These are phyloP conservation scores for Leptosomus discolor DNA, from an alignment of 2,113 vertebrate genomes.

Conservation along the genomic window DNA sequence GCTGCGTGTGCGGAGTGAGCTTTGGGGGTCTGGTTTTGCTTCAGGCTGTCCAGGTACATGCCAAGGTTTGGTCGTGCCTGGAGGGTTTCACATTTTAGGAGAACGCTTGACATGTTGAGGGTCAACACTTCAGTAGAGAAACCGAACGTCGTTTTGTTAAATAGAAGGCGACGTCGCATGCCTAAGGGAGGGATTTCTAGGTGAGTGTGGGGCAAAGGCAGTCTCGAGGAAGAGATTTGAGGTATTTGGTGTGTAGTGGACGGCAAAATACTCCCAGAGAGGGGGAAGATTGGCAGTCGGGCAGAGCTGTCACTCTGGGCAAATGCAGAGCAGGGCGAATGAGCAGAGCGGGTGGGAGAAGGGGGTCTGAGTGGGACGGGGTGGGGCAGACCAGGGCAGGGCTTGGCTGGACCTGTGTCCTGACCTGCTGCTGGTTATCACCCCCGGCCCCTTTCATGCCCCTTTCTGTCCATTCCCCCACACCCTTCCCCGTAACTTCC, in stretches of 20 bases:
- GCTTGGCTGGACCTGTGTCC: not conserved
- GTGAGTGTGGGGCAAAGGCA: not conserved
- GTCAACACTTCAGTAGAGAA: not conserved
- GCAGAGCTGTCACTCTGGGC: not conserved
- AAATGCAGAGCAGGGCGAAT: not conserved
- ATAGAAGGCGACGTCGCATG: not conserved
- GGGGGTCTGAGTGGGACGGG: not conserved
- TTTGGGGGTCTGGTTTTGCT: not conserved
- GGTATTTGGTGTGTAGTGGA: not conserved
- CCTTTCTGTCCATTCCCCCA: not conserved
- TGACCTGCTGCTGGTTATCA: not conserved
- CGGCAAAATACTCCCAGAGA: not conserved
- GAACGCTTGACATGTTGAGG: not conserved
- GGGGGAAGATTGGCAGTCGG: not conserved
- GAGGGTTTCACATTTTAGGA: not conserved
- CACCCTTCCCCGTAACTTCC: not conserved
- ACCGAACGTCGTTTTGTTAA: not conserved
- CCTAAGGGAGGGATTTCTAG: not conserved
- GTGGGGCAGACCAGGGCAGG: not conserved
- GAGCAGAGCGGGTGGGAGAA: not conserved
- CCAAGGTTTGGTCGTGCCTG: not conserved
- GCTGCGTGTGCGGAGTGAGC: not conserved
- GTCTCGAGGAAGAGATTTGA: not conserved
- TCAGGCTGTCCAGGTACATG: not conserved
- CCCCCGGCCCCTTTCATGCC: not conserved